phyloP scores from a whole-genome alignment of 2,888 invertebrate genomes.

The Drosophila pseudotalamancana region DNA sequence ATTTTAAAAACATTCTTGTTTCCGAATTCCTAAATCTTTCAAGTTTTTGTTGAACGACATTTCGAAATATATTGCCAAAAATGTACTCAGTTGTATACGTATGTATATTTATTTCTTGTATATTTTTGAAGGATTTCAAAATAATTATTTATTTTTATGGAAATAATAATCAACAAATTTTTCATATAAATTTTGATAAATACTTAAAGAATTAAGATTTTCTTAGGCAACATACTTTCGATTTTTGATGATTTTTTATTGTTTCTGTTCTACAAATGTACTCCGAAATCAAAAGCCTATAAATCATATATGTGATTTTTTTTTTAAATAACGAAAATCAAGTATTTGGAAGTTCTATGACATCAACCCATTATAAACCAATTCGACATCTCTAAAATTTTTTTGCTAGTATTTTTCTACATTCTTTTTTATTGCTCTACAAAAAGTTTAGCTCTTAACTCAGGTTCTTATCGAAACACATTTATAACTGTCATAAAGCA shows the following conservation, averaged over 20 bases:
- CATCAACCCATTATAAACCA: not conserved
- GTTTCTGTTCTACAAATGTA: not conserved
- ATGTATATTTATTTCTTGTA: no score
- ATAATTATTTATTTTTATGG: no score
- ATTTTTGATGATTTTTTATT: not conserved
- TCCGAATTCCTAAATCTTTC: no score
- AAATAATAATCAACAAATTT: no score
- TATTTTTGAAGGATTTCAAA: no score
- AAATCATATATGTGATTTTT: not conserved
- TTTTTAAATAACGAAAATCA: not conserved
- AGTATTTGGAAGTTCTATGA: not conserved
- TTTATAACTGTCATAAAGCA: conserved; percentile 44
- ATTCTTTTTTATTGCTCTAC: not conserved
- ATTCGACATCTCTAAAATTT: not conserved
- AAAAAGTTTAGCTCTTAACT: conserved; percentile 14
- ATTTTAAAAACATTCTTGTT: not conserved
- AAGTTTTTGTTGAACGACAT: no score
- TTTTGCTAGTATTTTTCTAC: not conserved
- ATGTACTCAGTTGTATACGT: no score
- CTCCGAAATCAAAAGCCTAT: not conserved
- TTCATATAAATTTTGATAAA: no score
- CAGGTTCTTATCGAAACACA: conserved; percentile 36
- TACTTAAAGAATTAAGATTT: no score
- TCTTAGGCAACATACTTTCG: no score
- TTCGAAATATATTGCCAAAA: no score